Evolutionary conservation across 2,888 invertebrate genomes (phyloP).

Genomic region (Hyalella azteca): DNA sequence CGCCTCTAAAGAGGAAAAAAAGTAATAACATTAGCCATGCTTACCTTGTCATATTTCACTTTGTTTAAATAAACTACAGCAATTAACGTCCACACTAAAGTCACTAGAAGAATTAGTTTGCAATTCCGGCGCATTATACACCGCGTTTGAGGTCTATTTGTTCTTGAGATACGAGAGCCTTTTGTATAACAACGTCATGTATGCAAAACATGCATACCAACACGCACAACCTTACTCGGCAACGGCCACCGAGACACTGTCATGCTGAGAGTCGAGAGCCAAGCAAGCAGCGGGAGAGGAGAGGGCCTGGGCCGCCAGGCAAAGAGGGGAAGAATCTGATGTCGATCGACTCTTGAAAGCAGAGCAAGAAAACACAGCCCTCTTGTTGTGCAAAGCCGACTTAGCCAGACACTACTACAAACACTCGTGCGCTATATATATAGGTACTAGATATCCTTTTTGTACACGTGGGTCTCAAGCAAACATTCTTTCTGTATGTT

Average conservation of each 20-base stretch:
- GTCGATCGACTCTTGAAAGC: too few relatives aligned
- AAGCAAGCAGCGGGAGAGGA: not conserved
- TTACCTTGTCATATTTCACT: constrained; percentile 53
- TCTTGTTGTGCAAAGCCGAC: too few relatives aligned
- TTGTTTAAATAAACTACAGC: constrained; percentile 55
- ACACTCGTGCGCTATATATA: too few relatives aligned
- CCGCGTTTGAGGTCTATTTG: not conserved
- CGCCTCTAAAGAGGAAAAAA: not conserved
- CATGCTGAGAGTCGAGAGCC: too few relatives aligned
- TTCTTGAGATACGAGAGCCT: not conserved
- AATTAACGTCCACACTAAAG: constrained; percentile 50
- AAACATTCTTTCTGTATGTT: too few relatives aligned
- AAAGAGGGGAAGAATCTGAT: too few relatives aligned
- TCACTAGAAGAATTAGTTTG: constrained; percentile 50
- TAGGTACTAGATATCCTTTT: too few relatives aligned
- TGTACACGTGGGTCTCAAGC: too few relatives aligned
- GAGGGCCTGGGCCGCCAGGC: not conserved
- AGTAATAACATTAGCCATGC: constrained; percentile 4
- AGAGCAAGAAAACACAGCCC: too few relatives aligned
- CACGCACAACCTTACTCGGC: not conserved
- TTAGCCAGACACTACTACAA: too few relatives aligned
- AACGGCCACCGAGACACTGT: constrained; percentile 13
- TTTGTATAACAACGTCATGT: not conserved
- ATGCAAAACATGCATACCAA: not conserved
- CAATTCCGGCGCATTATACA: constrained; percentile 53